These are phyloP conservation scores for Perca schrenkii DNA, from an alignment of 2,113 vertebrate genomes.

Conservation along the genomic window DNA sequence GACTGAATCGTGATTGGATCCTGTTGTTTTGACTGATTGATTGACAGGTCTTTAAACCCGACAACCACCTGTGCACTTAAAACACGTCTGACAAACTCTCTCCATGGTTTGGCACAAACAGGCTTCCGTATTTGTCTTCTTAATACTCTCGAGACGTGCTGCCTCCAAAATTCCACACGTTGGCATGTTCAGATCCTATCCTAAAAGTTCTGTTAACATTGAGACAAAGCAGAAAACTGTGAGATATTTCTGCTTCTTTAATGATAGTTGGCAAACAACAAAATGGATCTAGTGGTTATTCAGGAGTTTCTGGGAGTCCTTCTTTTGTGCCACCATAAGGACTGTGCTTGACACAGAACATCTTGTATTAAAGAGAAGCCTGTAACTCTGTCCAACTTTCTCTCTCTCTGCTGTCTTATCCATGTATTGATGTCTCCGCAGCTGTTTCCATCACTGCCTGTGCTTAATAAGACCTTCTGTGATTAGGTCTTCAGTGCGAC, in stretches of 20 bases:
- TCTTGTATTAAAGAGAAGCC: background rate
- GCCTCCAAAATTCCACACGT: too few relatives aligned
- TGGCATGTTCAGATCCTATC: too few relatives aligned
- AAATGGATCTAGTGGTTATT: too few relatives aligned
- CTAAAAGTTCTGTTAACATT: too few relatives aligned
- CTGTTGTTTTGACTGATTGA: background rate
- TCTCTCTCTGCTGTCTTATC: background rate
- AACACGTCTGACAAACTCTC: background rate
- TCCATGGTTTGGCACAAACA: background rate
- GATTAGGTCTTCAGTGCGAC: background rate
- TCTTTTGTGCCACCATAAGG: too few relatives aligned
- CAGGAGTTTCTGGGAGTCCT: too few relatives aligned
- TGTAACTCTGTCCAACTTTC: background rate
- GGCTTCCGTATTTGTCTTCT: background rate
- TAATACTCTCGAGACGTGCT: too few relatives aligned
- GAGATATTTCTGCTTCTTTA: too few relatives aligned
- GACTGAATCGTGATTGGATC: background rate
- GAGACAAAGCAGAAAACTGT: too few relatives aligned
- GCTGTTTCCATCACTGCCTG: background rate
- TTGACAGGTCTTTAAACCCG: background rate
- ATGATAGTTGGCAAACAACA: too few relatives aligned
- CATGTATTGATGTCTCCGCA: background rate
- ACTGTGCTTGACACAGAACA: too few relatives aligned
- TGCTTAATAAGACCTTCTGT: slow-evolving; percentile 13
- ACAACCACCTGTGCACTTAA: background rate